Conservation (phyloP, 2,888 invertebrate genomes). For the Dicyrtoma fusca region DNA sequence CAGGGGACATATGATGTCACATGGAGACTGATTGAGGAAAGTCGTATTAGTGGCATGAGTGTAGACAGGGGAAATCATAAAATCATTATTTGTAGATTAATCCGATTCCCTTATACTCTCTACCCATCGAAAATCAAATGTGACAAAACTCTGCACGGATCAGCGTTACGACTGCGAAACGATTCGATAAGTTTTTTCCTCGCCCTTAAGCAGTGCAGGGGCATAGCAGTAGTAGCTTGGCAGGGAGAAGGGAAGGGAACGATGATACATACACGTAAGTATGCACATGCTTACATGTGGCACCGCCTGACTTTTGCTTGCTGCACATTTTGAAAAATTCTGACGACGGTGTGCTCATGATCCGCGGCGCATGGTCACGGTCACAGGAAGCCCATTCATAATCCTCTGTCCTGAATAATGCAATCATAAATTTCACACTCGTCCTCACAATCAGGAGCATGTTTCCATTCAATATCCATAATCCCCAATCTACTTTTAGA, state of each 20-base stretch:
- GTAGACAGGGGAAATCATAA: conserved; percentile 27
- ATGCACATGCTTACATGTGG: no score
- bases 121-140: conserved; percentile 17
- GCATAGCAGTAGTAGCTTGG: no score
- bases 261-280: background rate
- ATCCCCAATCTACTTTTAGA: background rate
- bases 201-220: background rate
- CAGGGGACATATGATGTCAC: conserved; percentile 10
- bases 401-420: conserved; percentile 29
- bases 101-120: conserved; percentile 23
- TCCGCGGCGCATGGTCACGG: conserved; percentile 19
- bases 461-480: background rate
- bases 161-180: background rate
- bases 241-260: background rate
- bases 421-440: conserved; percentile 29
- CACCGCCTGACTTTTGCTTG: background rate
- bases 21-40: conserved; percentile 21
- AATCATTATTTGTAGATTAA: conserved; percentile 38
- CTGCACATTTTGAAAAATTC: conserved; percentile 12
- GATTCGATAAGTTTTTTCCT: background rate
- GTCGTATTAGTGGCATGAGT: conserved; percentile 26
- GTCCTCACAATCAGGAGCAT: conserved; percentile 17
- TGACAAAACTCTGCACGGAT: conserved; percentile 30
- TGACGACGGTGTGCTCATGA: background rate
- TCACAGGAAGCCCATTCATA: conserved; percentile 25